Evolutionary conservation across 2,888 invertebrate genomes (phyloP).

Genomic region (Metalampra italica): DNA sequence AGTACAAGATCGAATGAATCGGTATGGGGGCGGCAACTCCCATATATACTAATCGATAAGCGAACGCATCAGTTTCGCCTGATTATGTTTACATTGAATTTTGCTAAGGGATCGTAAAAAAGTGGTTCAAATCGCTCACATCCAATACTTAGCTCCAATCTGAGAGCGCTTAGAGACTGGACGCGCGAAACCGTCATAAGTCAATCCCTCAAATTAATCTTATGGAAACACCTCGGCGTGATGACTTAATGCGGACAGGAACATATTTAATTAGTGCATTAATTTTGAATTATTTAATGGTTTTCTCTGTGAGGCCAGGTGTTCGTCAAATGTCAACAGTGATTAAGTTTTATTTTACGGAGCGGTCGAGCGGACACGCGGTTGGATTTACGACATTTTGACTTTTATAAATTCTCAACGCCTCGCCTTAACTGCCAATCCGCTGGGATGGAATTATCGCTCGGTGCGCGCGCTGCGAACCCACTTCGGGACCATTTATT

Average conservation of each 20-base stretch:
- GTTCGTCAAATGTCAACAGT: constrained; percentile 74
- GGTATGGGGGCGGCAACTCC: too few species aligned
- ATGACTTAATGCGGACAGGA: constrained; percentile 69
- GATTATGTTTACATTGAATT: too few species aligned
- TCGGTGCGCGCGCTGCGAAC: constrained; percentile 59
- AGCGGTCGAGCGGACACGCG: constrained; percentile 35
- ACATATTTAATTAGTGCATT: constrained; percentile 75
- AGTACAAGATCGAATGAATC: too few species aligned
- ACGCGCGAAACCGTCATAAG: constrained; percentile 65
- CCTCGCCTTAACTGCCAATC: constrained; percentile 68
- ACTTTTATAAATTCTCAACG: constrained; percentile 70
- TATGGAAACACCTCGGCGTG: constrained; percentile 56
- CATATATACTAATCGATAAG: too few species aligned
- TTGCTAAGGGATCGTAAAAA: too few species aligned
- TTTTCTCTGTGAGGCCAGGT: constrained; percentile 54
- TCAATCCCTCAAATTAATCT: constrained; percentile 71
- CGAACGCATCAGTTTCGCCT: too few species aligned
- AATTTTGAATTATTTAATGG: constrained; percentile 71
- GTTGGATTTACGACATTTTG: constrained; percentile 67
- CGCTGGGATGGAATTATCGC: constrained; percentile 60
- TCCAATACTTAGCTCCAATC: too few species aligned
- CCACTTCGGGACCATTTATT: constrained; percentile 64
- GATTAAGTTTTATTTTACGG: constrained; percentile 69
- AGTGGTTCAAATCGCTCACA: too few species aligned
- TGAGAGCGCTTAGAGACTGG: too few species aligned